phyloP scores from a whole-genome alignment of 2,888 invertebrate genomes.

The Polydrusus tereticollis region DNA sequence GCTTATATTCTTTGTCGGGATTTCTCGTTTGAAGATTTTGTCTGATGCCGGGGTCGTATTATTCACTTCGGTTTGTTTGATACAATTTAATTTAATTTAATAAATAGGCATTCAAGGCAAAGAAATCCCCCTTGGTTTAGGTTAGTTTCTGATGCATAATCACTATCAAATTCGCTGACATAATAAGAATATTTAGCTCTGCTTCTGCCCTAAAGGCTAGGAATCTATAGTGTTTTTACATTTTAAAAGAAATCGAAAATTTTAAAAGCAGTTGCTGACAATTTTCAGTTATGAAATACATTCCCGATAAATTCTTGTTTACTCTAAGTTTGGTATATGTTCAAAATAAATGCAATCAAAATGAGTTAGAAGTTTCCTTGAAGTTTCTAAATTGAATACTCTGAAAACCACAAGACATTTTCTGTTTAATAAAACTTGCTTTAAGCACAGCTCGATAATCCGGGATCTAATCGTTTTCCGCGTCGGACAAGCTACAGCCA shows the following conservation, averaged over 20 bases:
- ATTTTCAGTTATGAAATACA: not conserved
- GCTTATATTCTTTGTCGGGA: conserved; percentile 50
- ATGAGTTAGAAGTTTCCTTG: not conserved
- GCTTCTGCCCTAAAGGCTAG: too few species aligned
- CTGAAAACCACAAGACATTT: conserved; percentile 12
- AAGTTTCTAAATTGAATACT: conserved; percentile 19
- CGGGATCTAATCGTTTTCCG: conserved; percentile 38
- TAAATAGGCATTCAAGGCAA: conserved; percentile 26
- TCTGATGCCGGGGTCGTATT: conserved; percentile 37
- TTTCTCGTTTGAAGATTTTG: conserved; percentile 45
- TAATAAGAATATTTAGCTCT: too few species aligned
- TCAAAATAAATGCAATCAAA: not conserved
- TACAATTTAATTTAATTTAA: conserved; percentile 43
- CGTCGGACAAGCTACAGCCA: conserved; percentile 20
- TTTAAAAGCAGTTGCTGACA: too few species aligned
- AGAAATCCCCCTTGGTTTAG: conserved; percentile 3
- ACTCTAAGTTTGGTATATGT: not conserved
- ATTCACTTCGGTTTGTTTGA: conserved; percentile 25
- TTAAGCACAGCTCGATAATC: conserved; percentile 15
- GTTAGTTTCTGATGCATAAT: too few species aligned
- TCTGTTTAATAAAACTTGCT: conserved; percentile 28
- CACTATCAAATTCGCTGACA: too few species aligned
- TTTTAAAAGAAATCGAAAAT: too few species aligned
- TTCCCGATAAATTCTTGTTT: not conserved
- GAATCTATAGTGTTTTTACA: too few species aligned